These are phyloP conservation scores for Sus cebifrons DNA, from an alignment of 2,797 vertebrate species.

Conservation along the genomic window DNA sequence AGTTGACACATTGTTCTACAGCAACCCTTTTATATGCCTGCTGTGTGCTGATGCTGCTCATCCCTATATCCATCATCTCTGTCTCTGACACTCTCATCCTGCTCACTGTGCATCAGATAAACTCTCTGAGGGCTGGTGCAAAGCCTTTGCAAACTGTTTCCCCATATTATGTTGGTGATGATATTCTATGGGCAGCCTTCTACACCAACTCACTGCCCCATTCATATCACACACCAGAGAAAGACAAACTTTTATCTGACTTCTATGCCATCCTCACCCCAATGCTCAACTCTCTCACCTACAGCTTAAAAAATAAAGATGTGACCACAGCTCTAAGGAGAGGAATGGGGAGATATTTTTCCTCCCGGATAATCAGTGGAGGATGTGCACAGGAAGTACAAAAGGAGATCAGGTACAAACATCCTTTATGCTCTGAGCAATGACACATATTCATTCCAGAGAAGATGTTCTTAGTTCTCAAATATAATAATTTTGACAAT, in stretches of 20 bases:
- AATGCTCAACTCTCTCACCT: conserved; percentile 75
- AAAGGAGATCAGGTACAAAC: fast-evolving
- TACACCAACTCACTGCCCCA: conserved; percentile 80
- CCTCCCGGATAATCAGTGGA: neutral
- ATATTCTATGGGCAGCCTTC: conserved; percentile 80
- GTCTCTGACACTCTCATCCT: conserved; percentile 79
- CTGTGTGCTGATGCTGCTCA: conserved; percentile 71
- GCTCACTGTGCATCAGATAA: conserved; percentile 60
- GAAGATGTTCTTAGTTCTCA: neutral
- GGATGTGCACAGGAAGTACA: neutral
- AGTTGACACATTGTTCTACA: neutral
- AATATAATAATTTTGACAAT: neutral
- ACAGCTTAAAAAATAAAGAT: conserved; percentile 68
- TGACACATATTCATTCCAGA: neutral
- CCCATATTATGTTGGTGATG: conserved; percentile 60
- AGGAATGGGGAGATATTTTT: neutral
- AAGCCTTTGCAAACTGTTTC: conserved; percentile 68
- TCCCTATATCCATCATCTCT: conserved; percentile 65
- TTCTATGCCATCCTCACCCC: conserved; percentile 83
- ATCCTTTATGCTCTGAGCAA: fast-evolving
- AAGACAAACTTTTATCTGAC: conserved; percentile 78
- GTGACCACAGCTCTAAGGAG: conserved; percentile 73
- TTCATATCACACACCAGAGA: conserved; percentile 73
- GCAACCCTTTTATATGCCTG: conserved; percentile 76
- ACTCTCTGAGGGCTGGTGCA: conserved; percentile 63